Base-by-base conservation (phyloP, 2,113 vertebrate species). In the Saguinus midas region DNA sequence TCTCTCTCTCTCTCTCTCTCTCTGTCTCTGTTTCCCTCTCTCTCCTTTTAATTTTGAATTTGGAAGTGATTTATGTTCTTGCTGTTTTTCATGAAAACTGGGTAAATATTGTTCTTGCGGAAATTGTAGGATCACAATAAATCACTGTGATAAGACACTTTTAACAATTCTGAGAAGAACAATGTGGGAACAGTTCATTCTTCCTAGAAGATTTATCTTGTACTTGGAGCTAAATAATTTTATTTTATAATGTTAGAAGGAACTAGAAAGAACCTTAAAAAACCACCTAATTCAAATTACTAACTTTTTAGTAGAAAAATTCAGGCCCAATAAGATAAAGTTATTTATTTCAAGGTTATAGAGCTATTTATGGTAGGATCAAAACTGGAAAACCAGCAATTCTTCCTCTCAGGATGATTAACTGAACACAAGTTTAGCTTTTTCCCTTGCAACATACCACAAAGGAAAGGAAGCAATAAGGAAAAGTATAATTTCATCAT, bases 41-140 rank as follows among this genome's bases (percentile, higher is more conserved):
- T 23, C 27, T 45, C 43, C 6, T 64, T 96, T 93, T 90, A 8
- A 21, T 64, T 94, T 91, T 88, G n/a, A 64, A 45, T 61, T 90
- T 83, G 37, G 32, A 40, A 90, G 21, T 64, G 32, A 73, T 57
- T 95, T 88, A 40, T 88, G 11, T 73, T 93, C 61, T 86, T 90
- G 13, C 9, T 82, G 86, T 76, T 96, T 90, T 93, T 97, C 90
- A 81, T 43, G 57, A 89, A 68, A 85, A 17, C 7, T 23, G 75
- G 35, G 20, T 83, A 90, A 95, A 66, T 3, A 83, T 48, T 70
- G 35, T 70, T 70, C 58, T 93, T 95, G 83, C 10, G 40, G 11
- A 13, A 5, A 93, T 64, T 64, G 18, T 18, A 64, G 43, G 40
- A n/a, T 61, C 40, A 91, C 37, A 95, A 87, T 80, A 95, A 57